These are phyloP conservation scores for Tinea semifulvella DNA, from an alignment of 2,888 invertebrate genomes.

Conservation along the genomic window DNA sequence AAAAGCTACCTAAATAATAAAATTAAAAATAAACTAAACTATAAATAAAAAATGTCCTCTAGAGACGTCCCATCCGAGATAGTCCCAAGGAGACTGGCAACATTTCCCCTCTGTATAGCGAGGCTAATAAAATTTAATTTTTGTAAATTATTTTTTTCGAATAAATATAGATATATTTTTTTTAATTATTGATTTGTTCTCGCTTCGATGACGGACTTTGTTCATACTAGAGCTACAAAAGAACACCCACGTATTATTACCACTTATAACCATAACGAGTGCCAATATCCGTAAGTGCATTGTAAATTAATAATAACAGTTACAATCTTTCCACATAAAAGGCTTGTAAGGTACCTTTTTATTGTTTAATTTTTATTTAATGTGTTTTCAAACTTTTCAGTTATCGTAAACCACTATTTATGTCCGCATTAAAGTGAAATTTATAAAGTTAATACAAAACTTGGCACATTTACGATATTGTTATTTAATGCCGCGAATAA, in stretches of 20 bases:
- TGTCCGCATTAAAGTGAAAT: constrained; percentile 14
- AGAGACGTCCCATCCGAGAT: no score
- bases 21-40: no score
- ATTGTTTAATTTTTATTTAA: constrained; percentile 13
- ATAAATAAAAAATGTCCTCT: no score
- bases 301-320: neutral
- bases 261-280: no score
- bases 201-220: no score
- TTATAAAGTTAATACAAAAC: constrained; percentile 14
- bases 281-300: neutral
- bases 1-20: no score
- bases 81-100: no score
- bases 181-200: no score
- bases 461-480: constrained; percentile 14
- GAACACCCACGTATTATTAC: neutral
- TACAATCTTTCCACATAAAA: constrained; percentile 5
- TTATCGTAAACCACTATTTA: constrained; percentile 13
- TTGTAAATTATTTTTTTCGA: no score
- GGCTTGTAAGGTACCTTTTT: neutral
- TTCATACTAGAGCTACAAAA: neutral
- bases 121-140: no score
- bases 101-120: no score
- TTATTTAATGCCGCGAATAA: constrained; percentile 13
- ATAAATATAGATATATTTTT: no score
- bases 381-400: constrained; percentile 9